Conservation (phyloP, 2,888 invertebrate species). For the Lycaena phlaeas region DNA sequence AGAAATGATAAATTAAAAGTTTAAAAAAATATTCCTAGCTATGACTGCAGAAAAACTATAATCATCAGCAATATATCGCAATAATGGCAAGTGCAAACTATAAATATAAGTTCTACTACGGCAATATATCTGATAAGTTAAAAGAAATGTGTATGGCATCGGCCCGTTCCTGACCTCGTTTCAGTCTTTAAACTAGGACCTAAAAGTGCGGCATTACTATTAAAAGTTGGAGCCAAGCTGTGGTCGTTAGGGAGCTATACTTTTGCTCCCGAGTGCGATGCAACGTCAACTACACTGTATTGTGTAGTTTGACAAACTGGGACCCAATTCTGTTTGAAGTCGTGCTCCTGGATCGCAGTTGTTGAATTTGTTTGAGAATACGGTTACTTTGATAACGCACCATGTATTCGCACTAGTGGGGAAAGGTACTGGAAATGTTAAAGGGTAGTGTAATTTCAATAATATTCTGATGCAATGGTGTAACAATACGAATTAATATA, state of each 20-base stretch:
- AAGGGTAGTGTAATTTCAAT: too few relatives aligned
- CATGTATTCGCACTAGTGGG: too few relatives aligned
- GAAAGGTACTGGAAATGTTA: too few relatives aligned
- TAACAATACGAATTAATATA: too few relatives aligned
- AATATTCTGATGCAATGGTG: too few relatives aligned
- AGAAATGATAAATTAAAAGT: too few relatives aligned
- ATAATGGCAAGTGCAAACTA: background rate
- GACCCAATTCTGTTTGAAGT: constrained; percentile 14
- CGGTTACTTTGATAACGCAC: background rate
- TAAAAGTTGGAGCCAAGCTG: constrained; percentile 49
- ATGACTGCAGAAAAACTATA: too few relatives aligned
- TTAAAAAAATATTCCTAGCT: too few relatives aligned
- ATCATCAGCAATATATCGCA: background rate
- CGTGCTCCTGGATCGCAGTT: constrained; percentile 9
- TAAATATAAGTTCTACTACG: background rate
- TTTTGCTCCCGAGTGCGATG: constrained; percentile 30
- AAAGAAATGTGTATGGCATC: constrained; percentile 21
- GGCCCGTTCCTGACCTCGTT: constrained; percentile 36
- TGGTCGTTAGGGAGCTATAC: constrained; percentile 48
- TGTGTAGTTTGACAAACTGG: constrained; percentile 21
- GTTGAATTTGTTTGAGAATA: constrained; percentile 7
- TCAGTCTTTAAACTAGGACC: constrained; percentile 39
- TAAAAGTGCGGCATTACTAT: constrained; percentile 49
- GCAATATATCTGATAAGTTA: constrained; percentile 15
- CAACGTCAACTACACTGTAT: constrained; percentile 28